These are phyloP conservation scores for Gallirallus australis DNA, from an alignment of 2,797 vertebrate genomes.

Conservation along the genomic window DNA sequence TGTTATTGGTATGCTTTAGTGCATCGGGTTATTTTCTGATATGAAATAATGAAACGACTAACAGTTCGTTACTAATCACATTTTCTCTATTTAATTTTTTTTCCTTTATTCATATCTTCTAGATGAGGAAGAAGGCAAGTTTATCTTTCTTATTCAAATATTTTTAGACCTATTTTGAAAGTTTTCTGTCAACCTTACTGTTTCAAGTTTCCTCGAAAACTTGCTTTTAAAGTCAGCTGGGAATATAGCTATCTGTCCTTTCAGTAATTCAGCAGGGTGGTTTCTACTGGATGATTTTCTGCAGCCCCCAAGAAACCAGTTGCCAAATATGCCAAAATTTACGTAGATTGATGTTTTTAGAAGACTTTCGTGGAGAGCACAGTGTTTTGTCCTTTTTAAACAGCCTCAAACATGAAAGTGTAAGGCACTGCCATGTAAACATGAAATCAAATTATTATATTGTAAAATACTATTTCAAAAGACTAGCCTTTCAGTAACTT, in stretches of 20 bases:
- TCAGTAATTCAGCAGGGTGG: neutral
- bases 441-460: neutral
- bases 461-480: neutral
- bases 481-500: neutral
- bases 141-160: constrained; percentile 59
- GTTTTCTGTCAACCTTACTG: constrained; percentile 1
- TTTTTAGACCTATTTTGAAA: constrained; percentile 23
- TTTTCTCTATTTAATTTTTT: constrained; percentile 77
- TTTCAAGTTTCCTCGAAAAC: neutral
- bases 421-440: neutral
- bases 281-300: neutral
- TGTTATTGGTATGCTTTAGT: neutral
- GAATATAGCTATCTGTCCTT: neutral
- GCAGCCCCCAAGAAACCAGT: neutral
- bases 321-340: neutral
- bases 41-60: constrained; percentile 64
- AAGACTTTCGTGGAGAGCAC: neutral
- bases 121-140: constrained; percentile 96
- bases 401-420: neutral
- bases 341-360: neutral
- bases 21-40: constrained; percentile 50
- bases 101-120: constrained; percentile 78
- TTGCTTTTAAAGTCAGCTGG: neutral
- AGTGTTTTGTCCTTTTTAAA: neutral
- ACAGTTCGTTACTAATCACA: constrained; percentile 71